These are phyloP conservation scores for Tupaia tana DNA, from an alignment of 2,113 vertebrate genomes.

Conservation along the genomic window DNA sequence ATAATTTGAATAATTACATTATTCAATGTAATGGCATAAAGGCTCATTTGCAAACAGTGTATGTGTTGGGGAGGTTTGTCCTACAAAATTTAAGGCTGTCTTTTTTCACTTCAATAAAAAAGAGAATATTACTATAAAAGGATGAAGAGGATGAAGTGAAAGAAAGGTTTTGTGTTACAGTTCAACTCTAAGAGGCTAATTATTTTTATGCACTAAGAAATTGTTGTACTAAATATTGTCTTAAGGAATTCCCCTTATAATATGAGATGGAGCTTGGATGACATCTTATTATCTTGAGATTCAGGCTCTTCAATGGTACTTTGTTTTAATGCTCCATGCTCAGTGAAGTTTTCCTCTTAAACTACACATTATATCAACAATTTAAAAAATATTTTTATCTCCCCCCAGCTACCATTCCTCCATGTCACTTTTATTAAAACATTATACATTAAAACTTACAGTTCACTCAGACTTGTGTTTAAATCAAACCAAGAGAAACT, in stretches of 20 bases:
- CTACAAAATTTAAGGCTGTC: slow-evolving; percentile 40
- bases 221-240: not conserved
- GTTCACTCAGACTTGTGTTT: slow-evolving; percentile 6
- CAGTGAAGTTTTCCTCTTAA: slow-evolving; percentile 1
- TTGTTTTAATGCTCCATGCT: not conserved
- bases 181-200: slow-evolving; percentile 29
- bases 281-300: not conserved
- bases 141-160: not conserved
- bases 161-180: slow-evolving; percentile 1
- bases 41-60: slow-evolving; percentile 30
- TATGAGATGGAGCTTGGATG: not conserved
- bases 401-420: not conserved
- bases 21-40: slow-evolving; percentile 1
- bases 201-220: slow-evolving; percentile 9
- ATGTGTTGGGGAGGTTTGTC: not conserved
- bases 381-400: not conserved
- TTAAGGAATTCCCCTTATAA: slow-evolving; percentile 12
- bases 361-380: not conserved
- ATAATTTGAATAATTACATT: slow-evolving; percentile 49
- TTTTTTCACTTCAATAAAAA: slow-evolving; percentile 49
- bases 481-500: slow-evolving; percentile 43
- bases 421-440: slow-evolving; percentile 12
- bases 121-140: slow-evolving; percentile 42
- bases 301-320: not conserved
- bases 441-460: not conserved